Evolutionary conservation across 2,113 vertebrate species (phyloP), one percentile per base, ranked within the genome.

Genomic region (Stegastes partitus): DNA sequence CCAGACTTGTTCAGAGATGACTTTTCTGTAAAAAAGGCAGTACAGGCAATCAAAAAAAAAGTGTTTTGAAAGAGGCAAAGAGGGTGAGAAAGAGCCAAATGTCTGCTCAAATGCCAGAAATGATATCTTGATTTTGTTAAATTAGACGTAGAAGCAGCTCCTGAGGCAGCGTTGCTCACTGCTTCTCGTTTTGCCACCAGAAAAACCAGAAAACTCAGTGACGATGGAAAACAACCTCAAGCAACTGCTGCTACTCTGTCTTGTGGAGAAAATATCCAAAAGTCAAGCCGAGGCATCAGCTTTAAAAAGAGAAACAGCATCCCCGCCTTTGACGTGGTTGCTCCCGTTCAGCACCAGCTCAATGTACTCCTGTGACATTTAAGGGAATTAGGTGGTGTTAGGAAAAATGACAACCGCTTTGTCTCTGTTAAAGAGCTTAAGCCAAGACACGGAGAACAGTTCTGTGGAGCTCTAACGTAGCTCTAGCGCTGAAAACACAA

Each of bases 371-470:
- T 68, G 81, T 90, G 91, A 91, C 90, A 92, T 91, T 92, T 91
- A 75, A 74, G 51, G 68, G 86, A 89, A 86, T 91, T 89, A 90
- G 64, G 55, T 54, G 73, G 75, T 69, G 79, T 89, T 81, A 79
- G 65, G 49, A 42, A 81, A 87, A 81, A 87, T 77, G 85, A 91
- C 87, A 89, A 83, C 56, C 77, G 45, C 86, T 89, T 90, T 91
- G 88, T 91, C 82, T 88, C 74, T 11, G 64, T 85, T 91, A 82
- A 87, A 83, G 82, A 84, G 90, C 83, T 87, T 81, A 83, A 4
- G 79, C 65, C 18, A 5, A 67, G 79, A 85, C 61, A 53, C 3
- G 3, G 28, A 26, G 69, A 79, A 84, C 54, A 59, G 44, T 75
- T 79, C 18, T 28, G 59, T 62, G 68, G 18, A 37, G 73, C 65